These are phyloP conservation scores for Atherinosoma microstoma DNA, from an alignment of 2,797 vertebrate species.

Conservation along the genomic window DNA sequence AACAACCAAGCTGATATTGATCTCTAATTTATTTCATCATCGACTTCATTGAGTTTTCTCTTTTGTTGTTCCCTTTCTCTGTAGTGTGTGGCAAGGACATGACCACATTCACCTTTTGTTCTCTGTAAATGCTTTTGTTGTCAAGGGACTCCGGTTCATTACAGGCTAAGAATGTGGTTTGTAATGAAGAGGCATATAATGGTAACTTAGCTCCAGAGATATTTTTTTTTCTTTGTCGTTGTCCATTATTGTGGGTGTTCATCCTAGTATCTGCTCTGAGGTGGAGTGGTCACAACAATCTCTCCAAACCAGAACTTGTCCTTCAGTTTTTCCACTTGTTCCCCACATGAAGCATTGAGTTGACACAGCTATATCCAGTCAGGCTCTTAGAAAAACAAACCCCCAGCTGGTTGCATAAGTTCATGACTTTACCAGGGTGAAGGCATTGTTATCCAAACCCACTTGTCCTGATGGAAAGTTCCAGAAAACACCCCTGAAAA, in stretches of 20 bases:
- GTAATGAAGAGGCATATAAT: conserved; percentile 35
- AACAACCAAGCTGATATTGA: conserved; percentile 41
- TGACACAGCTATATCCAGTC: conserved; percentile 45
- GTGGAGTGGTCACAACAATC: conserved; percentile 2
- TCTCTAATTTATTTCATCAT: conserved; percentile 60
- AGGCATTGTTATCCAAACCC: conserved; percentile 37
- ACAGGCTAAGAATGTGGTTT: conserved; percentile 41
- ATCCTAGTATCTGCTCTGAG: conserved; percentile 24
- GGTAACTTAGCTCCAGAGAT: conserved; percentile 34
- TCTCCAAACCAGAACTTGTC: conserved; percentile 13
- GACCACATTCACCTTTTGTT: conserved; percentile 47
- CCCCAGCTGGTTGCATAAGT: conserved; percentile 42
- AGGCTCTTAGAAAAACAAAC: conserved; percentile 42
- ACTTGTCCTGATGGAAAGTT: conserved; percentile 54
- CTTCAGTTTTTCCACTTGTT: conserved; percentile 35
- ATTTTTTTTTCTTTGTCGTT: neutral
- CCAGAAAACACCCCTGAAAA: conserved; percentile 50
- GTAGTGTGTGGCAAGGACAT: conserved; percentile 37
- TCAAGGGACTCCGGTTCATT: conserved; percentile 43
- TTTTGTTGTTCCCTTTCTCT: conserved; percentile 43
- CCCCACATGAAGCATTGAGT: conserved; percentile 21
- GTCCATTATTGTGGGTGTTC: neutral
- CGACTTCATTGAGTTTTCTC: conserved; percentile 42
- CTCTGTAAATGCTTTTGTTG: conserved; percentile 54
- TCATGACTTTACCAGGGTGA: conserved; percentile 31